Evolutionary conservation across 2,888 invertebrate species (phyloP).

Genomic region (Pristionchus entomophagus): DNA sequence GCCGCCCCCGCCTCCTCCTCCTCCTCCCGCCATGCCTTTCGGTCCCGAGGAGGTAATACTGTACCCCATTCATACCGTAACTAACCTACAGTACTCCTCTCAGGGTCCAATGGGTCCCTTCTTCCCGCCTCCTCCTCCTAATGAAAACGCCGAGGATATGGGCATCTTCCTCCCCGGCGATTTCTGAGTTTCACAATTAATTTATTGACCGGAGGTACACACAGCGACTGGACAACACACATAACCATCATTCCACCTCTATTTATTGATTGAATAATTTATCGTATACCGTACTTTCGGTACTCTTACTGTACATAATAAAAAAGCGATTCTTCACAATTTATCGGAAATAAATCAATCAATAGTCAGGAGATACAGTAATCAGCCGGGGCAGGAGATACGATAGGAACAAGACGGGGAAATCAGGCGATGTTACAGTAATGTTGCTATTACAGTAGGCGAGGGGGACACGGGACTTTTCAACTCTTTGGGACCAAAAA

Average conservation of each 20-base stretch:
- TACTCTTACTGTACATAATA: not conserved
- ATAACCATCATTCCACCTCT: not conserved
- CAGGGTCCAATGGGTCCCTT: constrained; percentile 45
- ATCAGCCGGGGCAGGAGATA: constrained; percentile 30
- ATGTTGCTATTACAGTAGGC: not conserved
- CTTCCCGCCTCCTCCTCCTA: constrained; percentile 36
- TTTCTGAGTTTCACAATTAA: not conserved
- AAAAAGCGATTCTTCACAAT: not conserved
- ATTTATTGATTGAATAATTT: not conserved
- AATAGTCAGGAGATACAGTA: constrained; percentile 1
- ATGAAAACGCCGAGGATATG: not conserved
- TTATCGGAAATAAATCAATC: not conserved
- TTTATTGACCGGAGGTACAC: not conserved
- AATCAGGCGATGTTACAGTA: not conserved
- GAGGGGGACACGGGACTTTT: not conserved
- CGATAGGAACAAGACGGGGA: not conserved
- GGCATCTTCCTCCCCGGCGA: constrained; percentile 23
- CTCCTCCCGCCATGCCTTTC: constrained; percentile 18
- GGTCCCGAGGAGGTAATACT: constrained; percentile 24
- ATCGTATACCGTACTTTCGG: not conserved
- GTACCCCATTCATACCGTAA: not conserved
- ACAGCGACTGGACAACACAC: too few species aligned
- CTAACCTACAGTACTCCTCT: not conserved
- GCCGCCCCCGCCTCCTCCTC: constrained; percentile 36
- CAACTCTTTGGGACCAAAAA: constrained; percentile 4